phyloP scores from a whole-genome alignment of 2,113 vertebrate species.

The Hippocampus guttulatus region DNA sequence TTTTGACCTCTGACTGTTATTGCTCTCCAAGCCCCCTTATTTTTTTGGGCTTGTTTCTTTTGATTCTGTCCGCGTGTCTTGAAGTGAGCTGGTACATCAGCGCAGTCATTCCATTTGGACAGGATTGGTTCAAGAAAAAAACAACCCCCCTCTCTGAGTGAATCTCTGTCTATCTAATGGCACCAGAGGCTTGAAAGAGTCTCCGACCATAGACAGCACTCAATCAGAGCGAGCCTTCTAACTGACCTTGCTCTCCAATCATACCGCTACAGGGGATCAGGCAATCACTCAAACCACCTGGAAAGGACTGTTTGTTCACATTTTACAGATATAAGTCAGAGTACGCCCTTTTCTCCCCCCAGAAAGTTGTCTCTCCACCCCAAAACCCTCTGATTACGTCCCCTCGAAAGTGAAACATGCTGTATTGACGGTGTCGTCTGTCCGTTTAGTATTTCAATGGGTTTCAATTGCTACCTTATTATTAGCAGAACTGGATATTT shows the following conservation, averaged over 20 bases:
- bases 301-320: constrained; percentile 69
- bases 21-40: constrained; percentile 6
- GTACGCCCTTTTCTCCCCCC: constrained; percentile 4
- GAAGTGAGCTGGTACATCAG: constrained; percentile 20
- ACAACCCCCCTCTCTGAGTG: constrained; percentile 17
- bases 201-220: constrained; percentile 67
- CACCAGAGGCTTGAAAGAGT: constrained; percentile 55
- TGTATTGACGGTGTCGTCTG: constrained; percentile 36
- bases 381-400: constrained; percentile 45
- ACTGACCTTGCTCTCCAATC: constrained; percentile 71
- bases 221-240: constrained; percentile 69
- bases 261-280: constrained; percentile 70
- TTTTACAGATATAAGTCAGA: constrained; percentile 50
- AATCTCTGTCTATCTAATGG: constrained; percentile 68
- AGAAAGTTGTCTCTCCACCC: not conserved
- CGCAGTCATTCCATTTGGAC: constrained; percentile 42
- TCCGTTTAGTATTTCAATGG: constrained; percentile 15
- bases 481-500: not conserved
- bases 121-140: constrained; percentile 51
- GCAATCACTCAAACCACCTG: constrained; percentile 73
- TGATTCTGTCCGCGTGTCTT: constrained; percentile 12
- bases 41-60: constrained; percentile 17
- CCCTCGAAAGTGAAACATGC: constrained; percentile 24
- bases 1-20: constrained; percentile 17
- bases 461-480: not conserved